phyloP scores from a whole-genome alignment of 1,140 invertebrate species.

The Chymomyza costata region DNA sequence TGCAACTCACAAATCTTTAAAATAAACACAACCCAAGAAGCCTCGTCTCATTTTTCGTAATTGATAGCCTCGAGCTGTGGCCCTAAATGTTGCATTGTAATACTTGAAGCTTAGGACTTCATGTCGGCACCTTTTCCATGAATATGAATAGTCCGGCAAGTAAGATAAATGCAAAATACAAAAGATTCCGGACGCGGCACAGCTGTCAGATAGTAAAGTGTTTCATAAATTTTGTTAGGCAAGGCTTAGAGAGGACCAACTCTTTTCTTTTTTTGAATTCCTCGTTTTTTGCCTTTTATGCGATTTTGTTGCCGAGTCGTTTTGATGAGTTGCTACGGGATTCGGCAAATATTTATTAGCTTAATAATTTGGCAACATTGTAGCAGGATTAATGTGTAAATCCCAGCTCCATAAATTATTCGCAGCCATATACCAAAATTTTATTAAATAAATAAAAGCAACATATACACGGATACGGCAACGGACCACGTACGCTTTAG shows the following conservation, averaged over 20 bases:
- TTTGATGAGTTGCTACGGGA: neutral
- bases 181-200: slow-evolving; percentile 35
- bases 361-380: slow-evolving; percentile 58
- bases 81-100: slow-evolving; percentile 26
- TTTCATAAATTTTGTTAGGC: slow-evolving; percentile 23
- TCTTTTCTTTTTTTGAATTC: no score
- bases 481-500: slow-evolving; percentile 3
- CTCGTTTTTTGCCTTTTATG: no score
- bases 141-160: slow-evolving; percentile 9
- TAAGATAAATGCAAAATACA: slow-evolving; percentile 43
- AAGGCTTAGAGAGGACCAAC: no score
- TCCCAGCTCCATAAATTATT: slow-evolving; percentile 47
- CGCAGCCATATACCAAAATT: slow-evolving; percentile 40
- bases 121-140: slow-evolving; percentile 10
- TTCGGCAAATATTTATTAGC: slow-evolving; percentile 54
- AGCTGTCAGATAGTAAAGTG: slow-evolving; percentile 21
- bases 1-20: no score
- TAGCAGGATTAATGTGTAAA: slow-evolving; percentile 49
- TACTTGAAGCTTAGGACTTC: slow-evolving; percentile 19
- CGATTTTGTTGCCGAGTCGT: no score
- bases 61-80: slow-evolving; percentile 22
- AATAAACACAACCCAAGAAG: no score
- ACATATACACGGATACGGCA: slow-evolving; percentile 18
- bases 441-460: slow-evolving; percentile 50
- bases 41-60: slow-evolving; percentile 22